These are phyloP conservation scores for Drosophila formosana DNA, from an alignment of 2,888 invertebrate genomes.

Conservation along the genomic window DNA sequence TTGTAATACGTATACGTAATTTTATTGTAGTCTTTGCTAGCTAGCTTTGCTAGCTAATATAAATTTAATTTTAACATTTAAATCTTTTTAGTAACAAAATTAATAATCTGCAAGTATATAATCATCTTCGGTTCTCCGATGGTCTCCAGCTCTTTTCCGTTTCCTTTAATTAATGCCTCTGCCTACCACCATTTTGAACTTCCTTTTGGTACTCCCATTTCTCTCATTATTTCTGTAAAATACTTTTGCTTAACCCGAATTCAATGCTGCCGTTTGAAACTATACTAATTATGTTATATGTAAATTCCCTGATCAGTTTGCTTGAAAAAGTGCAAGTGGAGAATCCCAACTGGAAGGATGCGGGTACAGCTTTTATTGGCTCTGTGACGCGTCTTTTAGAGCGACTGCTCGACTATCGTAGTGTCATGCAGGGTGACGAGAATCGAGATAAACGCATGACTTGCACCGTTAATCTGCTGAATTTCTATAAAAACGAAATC, in stretches of 20 bases:
- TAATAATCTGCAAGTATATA: background rate
- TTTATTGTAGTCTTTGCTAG: background rate
- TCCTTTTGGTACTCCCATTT: slow-evolving; percentile 1
- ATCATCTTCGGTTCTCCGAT: background rate
- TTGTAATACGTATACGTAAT: background rate
- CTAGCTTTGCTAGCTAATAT: too few relatives aligned
- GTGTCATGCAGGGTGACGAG: slow-evolving; percentile 97
- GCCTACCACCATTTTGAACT: background rate
- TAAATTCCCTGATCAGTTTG: slow-evolving; percentile 86
- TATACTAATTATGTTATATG: background rate
- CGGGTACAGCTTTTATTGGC: slow-evolving; percentile 95
- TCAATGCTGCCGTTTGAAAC: background rate
- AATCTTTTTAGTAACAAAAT: background rate
- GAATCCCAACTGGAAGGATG: slow-evolving; percentile 95
- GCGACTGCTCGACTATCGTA: slow-evolving; percentile 95
- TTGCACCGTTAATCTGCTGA: slow-evolving; percentile 96
- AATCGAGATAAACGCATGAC: slow-evolving; percentile 98
- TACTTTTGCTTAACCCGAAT: background rate
- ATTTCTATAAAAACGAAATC: slow-evolving; percentile 98
- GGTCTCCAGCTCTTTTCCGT: background rate
- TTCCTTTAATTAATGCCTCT: background rate
- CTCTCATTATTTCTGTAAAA: background rate
- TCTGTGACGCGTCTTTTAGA: slow-evolving; percentile 96
- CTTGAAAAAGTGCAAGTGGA: slow-evolving; percentile 93
- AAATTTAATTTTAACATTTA: too few relatives aligned